Percentiles rank a stretch among this genome's conserved stretches.
These are phyloP conservation scores for Pyrrhosoma nymphula DNA, from an alignment of 2,888 invertebrate genomes.

Conservation along the genomic window DNA sequence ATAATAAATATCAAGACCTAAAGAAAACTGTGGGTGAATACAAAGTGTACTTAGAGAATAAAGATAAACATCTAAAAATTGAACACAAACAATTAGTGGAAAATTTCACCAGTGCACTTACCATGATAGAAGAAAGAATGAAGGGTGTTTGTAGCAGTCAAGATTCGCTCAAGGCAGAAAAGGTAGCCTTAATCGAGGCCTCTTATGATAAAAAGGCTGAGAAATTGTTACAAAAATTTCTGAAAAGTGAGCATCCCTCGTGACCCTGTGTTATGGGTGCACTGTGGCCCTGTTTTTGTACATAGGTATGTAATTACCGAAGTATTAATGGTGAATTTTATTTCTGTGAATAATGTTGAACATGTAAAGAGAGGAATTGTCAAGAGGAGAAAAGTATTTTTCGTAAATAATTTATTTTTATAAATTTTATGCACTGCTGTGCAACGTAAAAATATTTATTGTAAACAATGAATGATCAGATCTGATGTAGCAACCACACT, in stretches of 20 bases:
- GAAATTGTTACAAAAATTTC: background rate
- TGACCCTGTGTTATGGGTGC: background rate
- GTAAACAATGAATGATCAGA: conserved; percentile 63
- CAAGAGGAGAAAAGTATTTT: conserved; percentile 11
- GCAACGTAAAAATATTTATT: conserved; percentile 65
- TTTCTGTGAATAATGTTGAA: background rate
- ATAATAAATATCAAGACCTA: conserved; percentile 43
- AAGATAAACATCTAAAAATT: conserved; percentile 47
- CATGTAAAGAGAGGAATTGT: background rate
- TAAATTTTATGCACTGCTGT: conserved; percentile 33
- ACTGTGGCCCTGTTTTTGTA: background rate
- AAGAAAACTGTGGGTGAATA: conserved; percentile 42
- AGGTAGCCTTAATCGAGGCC: conserved; percentile 38
- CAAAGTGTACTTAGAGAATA: conserved; percentile 30
- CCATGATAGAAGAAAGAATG: conserved; percentile 34
- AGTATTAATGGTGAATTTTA: background rate
- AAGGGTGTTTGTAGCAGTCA: conserved; percentile 8
- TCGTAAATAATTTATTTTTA: conserved; percentile 43
- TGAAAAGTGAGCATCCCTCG: background rate
- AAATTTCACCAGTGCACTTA: conserved; percentile 18
- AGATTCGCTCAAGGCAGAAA: background rate
- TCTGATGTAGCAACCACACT: conserved; percentile 58
- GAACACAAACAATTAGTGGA: conserved; percentile 45
- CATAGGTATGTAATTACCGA: background rate
- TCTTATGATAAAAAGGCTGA: conserved; percentile 34